phyloP scores from a whole-genome alignment of 2,113 vertebrate species.

The Hucho hucho region DNA sequence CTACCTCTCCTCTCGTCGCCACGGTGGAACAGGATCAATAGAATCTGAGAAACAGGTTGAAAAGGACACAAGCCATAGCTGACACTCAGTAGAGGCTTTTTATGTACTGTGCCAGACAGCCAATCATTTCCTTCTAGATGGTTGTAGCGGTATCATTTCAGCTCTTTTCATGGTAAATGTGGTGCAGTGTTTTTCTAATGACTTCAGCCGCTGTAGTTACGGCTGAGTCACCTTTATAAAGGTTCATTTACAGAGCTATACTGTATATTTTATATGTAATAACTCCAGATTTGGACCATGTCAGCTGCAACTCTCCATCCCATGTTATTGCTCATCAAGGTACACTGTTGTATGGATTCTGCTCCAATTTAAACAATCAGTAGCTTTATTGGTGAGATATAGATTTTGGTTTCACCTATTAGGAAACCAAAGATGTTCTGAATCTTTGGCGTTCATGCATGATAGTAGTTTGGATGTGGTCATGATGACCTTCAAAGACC shows the following conservation, averaged over 20 bases:
- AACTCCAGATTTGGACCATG: neutral
- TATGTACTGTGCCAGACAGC: neutral
- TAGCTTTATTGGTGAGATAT: neutral
- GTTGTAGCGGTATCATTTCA: too few relatives aligned
- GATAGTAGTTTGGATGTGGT: neutral
- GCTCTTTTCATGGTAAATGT: too few relatives aligned
- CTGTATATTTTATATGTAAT: neutral
- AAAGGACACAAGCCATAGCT: neutral
- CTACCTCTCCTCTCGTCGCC: neutral
- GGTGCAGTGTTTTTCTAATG: neutral
- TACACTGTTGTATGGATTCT: neutral
- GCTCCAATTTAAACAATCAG: neutral
- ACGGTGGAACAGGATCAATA: too few relatives aligned
- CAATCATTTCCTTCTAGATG: neutral
- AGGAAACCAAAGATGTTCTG: neutral
- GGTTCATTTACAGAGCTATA: neutral
- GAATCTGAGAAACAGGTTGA: neutral
- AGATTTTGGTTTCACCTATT: neutral
- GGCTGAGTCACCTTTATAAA: constrained; percentile 13
- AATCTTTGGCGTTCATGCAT: neutral
- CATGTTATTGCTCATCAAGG: too few relatives aligned
- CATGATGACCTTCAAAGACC: neutral
- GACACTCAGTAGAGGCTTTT: neutral
- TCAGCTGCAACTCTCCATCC: neutral
- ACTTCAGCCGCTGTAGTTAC: constrained; percentile 6